Base-by-base conservation (phyloP, 1,140 invertebrate genomes). In the Hyles vespertilio region DNA sequence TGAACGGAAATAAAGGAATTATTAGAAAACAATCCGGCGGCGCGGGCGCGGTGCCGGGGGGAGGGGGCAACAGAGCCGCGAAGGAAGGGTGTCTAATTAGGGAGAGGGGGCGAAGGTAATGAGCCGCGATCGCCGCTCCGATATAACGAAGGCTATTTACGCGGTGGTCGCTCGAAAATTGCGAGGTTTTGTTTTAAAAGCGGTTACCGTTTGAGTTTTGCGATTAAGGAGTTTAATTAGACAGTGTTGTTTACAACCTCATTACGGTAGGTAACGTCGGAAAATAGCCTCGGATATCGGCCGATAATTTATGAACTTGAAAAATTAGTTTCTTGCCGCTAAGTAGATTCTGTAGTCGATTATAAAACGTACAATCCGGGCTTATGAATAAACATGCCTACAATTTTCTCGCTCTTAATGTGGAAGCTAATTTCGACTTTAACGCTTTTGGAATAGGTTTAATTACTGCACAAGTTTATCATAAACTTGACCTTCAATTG, bases 191-290 rank as follows among this genome's bases (percentile, higher is more conserved):
- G 81, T 88, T 86, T 86, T 84, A 84, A 86, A 86, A 84, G 83
- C 84, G 80, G 81, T 84, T 81, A 84, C 84, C 81, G 82, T 86
- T 88, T 88, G 83, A 88, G 85, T 88, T 85, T 86, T 79, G 83
- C 84, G 85, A 88, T 88, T 87, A 88, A 88, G 83, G 83, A 88
- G 83, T 88, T 88, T 86, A 88, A 88, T 88, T 86, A 88, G 82
- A 84, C 80, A 75, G 63, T 69, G 81, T 88, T 88, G 82, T 88
- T 88, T 88, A 88, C 83, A 88, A 87, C 81, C 85, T 87, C 85
- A 85, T 88, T 88, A 88, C 76, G 72, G 78, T 72, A 76, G 71
- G 75, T 72, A 74, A 63, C 59, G 58, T 61, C 65, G 56, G 57
- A 73, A 77, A 73, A 76, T 71, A 74, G 74, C 72, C 74, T 70